phyloP scores from a whole-genome alignment of 2,113 vertebrate species.

The Indicator indicator region DNA sequence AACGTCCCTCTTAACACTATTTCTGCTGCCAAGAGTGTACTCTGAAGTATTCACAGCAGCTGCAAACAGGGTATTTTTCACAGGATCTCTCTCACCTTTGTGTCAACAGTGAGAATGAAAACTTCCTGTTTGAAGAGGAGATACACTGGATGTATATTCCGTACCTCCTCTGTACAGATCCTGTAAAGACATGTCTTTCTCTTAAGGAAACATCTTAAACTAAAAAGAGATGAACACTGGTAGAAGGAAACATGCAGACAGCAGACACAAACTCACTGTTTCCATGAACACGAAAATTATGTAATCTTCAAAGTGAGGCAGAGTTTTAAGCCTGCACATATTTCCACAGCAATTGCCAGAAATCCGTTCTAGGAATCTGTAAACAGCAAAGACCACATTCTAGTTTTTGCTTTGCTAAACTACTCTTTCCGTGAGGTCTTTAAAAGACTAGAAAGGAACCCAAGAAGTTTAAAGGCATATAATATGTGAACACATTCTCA shows the following conservation, averaged over 20 bases:
- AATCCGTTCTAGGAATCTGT: background rate
- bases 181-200: background rate
- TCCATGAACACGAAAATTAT: background rate
- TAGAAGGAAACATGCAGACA: background rate
- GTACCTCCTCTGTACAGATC: background rate
- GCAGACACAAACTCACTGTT: background rate
- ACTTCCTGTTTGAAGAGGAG: background rate
- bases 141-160: background rate
- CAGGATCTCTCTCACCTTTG: background rate
- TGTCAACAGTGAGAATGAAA: background rate
- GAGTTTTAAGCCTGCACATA: background rate
- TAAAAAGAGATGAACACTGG: background rate
- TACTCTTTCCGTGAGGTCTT: background rate
- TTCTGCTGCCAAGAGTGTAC: background rate
- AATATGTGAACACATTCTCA: fast-evolving
- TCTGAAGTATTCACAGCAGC: background rate
- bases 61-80: background rate
- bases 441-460: background rate
- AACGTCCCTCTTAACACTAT: background rate
- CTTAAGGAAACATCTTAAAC: background rate
- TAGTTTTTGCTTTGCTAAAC: background rate
- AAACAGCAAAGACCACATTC: conserved; percentile 4
- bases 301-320: background rate
- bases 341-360: background rate
- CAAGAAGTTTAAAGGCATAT: background rate